These are phyloP conservation scores for Erebia epiphron DNA, from an alignment of 2,888 invertebrate species.

Conservation along the genomic window DNA sequence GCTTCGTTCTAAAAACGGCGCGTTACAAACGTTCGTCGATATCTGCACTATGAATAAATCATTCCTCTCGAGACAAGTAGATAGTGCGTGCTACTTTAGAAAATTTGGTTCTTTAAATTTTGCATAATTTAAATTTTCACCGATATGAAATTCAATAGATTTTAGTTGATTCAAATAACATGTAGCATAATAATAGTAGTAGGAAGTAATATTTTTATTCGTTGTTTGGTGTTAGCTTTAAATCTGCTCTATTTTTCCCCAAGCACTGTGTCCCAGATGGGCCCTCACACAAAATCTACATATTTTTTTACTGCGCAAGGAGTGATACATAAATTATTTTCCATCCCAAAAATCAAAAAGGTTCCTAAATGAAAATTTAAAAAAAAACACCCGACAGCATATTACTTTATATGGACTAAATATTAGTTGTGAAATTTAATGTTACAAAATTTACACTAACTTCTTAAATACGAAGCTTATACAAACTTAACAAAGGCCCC, in stretches of 20 bases:
- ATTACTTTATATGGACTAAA: not conserved
- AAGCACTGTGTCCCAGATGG: too few relatives aligned
- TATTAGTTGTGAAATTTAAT: slow-evolving; percentile 3
- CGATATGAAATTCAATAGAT: not conserved
- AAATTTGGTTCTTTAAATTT: slow-evolving; percentile 62
- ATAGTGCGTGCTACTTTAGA: slow-evolving; percentile 74
- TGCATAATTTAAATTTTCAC: slow-evolving; percentile 44
- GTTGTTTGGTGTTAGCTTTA: too few relatives aligned
- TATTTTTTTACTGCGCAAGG: too few relatives aligned
- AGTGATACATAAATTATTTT: too few relatives aligned
- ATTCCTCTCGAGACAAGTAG: slow-evolving; percentile 68
- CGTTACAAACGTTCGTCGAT: slow-evolving; percentile 52
- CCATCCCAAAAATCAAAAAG: too few relatives aligned
- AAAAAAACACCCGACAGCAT: too few relatives aligned
- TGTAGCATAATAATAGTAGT: not conserved
- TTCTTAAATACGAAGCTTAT: slow-evolving; percentile 17
- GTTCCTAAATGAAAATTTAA: too few relatives aligned
- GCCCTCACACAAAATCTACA: too few relatives aligned
- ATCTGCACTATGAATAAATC: slow-evolving; percentile 62
- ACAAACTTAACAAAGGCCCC: slow-evolving; percentile 12
- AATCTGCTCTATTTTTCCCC: too few relatives aligned
- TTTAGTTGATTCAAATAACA: not conserved
- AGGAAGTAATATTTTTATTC: too few relatives aligned
- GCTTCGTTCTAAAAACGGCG: not conserved
- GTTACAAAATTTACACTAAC: slow-evolving; percentile 12